A percentile compares a stretch with the other conserved stretches of the same genome.
Conservation (phyloP, 2,113 vertebrate species). For the Dromas ardeola region DNA sequence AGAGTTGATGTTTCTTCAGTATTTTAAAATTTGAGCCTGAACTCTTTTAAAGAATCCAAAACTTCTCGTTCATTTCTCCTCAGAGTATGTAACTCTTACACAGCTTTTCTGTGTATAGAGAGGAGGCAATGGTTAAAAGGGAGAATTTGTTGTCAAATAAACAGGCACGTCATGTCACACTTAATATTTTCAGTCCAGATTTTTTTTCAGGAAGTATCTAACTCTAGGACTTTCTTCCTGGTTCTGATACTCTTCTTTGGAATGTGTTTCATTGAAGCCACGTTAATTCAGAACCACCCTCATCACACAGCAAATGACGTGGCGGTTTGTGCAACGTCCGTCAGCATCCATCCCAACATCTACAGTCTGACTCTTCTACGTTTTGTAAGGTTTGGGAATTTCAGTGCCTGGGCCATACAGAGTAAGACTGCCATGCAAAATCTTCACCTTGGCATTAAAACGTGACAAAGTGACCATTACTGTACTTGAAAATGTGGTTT, state of each 20-base stretch:
- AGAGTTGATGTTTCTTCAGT: not conserved
- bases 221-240: not conserved
- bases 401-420: not conserved
- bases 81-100: not conserved
- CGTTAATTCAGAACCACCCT: not conserved
- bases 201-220: not conserved
- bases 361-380: not conserved
- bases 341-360: not conserved
- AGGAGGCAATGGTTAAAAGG: not conserved
- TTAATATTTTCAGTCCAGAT: not conserved
- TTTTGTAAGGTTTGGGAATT: not conserved
- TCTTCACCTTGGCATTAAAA: not conserved
- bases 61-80: not conserved
- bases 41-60: not conserved
- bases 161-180: not conserved
- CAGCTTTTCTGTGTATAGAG: not conserved
- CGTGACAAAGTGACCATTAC: not conserved
- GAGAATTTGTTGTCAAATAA: not conserved
- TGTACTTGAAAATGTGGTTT: not conserved
- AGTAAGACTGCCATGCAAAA: not conserved
- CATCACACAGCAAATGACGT: not conserved
- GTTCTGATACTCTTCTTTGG: not conserved
- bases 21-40: not conserved
- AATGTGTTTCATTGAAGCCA: not conserved
- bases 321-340: rapidly evolving